Conservation (phyloP, 2,797 vertebrate species). For the Sebastes vulpes region DNA sequence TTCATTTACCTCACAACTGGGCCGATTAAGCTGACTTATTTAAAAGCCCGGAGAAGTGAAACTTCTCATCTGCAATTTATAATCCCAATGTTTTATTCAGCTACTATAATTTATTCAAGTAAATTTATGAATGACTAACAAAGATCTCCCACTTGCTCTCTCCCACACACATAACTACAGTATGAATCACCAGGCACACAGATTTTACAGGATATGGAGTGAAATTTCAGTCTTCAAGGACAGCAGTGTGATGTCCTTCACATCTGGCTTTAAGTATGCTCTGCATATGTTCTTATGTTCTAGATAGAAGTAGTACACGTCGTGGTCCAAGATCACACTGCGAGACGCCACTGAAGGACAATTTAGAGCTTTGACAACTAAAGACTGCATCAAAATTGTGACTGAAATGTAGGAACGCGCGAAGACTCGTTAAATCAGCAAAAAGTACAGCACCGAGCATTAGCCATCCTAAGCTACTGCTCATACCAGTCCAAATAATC, state of each 20-base stretch:
- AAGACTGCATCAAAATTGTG: background rate
- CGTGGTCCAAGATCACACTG: background rate
- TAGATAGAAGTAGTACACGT: background rate
- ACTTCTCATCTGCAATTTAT: constrained; percentile 28
- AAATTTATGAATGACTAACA: constrained; percentile 26
- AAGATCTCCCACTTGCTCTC: background rate
- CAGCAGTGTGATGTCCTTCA: constrained; percentile 15
- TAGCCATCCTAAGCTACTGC: too few species aligned
- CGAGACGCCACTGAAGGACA: background rate
- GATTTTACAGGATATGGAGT: constrained; percentile 6
- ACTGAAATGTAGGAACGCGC: background rate
- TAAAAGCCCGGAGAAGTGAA: constrained; percentile 5
- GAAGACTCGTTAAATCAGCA: too few species aligned
- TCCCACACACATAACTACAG: background rate
- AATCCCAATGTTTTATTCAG: constrained; percentile 36
- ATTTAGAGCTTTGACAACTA: background rate
- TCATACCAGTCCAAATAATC: too few species aligned
- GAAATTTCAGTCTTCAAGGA: constrained; percentile 11
- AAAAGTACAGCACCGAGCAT: too few species aligned
- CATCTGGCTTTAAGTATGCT: constrained; percentile 25
- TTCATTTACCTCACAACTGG: background rate
- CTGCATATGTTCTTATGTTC: background rate
- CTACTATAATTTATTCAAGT: constrained; percentile 38
- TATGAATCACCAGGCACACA: constrained; percentile 17
- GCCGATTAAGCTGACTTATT: constrained; percentile 7